Evolutionary conservation across 2,113 vertebrate species (phyloP).

Genomic region (Chauna torquata): DNA sequence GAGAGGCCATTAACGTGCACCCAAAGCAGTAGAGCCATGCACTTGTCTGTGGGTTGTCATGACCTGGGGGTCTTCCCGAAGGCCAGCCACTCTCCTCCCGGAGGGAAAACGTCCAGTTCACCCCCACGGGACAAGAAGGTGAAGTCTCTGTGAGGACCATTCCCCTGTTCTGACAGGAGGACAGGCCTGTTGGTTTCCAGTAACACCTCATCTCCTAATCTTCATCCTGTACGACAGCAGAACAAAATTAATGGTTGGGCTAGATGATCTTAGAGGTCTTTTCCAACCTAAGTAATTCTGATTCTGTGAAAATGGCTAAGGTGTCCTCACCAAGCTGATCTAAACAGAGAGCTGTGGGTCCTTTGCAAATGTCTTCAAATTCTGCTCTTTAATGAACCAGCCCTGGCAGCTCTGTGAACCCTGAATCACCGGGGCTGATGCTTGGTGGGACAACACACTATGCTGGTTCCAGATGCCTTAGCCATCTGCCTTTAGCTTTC

Average conservation of each 20-base stretch:
- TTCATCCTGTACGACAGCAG: neutral
- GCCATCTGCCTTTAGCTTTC: neutral
- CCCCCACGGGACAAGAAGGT: neutral
- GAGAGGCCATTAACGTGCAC: rapidly evolving
- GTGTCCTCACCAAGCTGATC: rapidly evolving
- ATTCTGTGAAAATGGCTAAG: rapidly evolving
- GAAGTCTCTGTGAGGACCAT: neutral
- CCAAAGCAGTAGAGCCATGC: rapidly evolving
- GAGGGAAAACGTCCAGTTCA: neutral
- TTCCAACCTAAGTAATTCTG: too few relatives aligned
- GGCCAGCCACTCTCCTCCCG: neutral
- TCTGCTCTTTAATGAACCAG: neutral
- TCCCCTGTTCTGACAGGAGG: neutral
- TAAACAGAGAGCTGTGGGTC: neutral
- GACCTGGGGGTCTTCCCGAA: neutral
- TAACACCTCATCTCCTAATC: neutral
- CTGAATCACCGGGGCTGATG: neutral
- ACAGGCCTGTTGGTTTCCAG: neutral
- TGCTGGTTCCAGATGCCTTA: neutral
- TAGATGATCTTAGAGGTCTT: too few relatives aligned
- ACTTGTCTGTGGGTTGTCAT: neutral
- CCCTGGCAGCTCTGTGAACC: neutral
- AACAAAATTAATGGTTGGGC: too few relatives aligned
- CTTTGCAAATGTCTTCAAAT: neutral
- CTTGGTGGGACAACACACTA: neutral